Evolutionary conservation across 2,797 vertebrate genomes (phyloP), one percentile per base, ranked within the genome.

Genomic region (Microctenopoma lineatum): DNA sequence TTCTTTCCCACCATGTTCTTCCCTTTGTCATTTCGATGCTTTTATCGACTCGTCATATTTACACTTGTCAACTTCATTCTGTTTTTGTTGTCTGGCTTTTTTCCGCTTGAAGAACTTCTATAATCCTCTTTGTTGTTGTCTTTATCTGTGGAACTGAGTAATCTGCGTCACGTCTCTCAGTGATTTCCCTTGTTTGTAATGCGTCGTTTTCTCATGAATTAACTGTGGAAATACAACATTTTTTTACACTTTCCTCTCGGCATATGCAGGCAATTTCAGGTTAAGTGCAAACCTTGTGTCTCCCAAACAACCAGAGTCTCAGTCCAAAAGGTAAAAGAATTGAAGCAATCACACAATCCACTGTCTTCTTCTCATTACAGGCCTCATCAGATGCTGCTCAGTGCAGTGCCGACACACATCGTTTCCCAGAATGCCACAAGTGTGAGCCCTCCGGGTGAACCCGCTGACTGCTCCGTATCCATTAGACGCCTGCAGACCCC

Each of bases 311-410:
- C 12, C 11, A 38, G 36, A 32, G 5, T 6, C 12, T 10, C 29
- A 32, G 1, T 32, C 29, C 32, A 34, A 9, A 34, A 34, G 32
- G 32, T 34, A 34, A 34, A 7, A 32, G 10, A 38, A 38, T 12
- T 38, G 36, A 12, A 38, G 42, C 16, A 16, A 39, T 11, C 4
- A 15, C 52, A 26, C 6, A 27, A 14, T 9, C 5, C 18, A 18
- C 15, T 48, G 12, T 71, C 1, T 59, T 56, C 15, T 56, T 79
- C 27, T 76, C 47, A 0, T 69, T 83, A 44, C 82, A 84, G 86
- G 47, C 44, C 0, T 65, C 3, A 4, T 41, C 53, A 36, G 32
- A 47, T 52, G 5, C 32, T 50, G 16, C 39, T 68, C 56, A 2
- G 3, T 0, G 44, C 16, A 25, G 15, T 34, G 2, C 58, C 39